Percentiles rank a stretch among this genome's conserved stretches.
These are phyloP conservation scores for Pyrrhia umbra DNA, from an alignment of 2,888 invertebrate genomes.

Conservation along the genomic window DNA sequence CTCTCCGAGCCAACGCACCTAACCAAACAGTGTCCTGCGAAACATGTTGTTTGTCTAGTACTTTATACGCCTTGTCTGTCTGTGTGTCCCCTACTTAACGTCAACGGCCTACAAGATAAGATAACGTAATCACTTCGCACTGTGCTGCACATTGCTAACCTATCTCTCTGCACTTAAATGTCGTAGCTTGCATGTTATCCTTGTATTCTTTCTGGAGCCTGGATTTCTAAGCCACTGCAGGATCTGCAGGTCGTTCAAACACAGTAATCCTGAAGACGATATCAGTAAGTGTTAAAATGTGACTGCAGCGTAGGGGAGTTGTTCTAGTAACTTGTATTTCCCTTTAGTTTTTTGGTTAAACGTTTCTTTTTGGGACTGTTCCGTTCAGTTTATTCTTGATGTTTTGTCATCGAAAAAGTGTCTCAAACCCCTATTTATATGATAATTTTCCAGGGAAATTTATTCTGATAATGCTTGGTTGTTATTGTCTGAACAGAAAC, in stretches of 20 bases:
- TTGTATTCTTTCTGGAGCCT: neutral
- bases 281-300: neutral
- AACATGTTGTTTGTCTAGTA: conserved; percentile 12
- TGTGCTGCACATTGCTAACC: conserved; percentile 26
- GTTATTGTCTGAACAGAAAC: neutral
- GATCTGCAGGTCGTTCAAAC: neutral
- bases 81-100: conserved; percentile 17
- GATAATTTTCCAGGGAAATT: neutral
- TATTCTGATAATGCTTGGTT: neutral
- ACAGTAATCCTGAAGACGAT: neutral
- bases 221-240: neutral
- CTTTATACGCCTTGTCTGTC: conserved; percentile 15
- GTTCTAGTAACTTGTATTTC: too few relatives aligned
- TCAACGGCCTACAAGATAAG: conserved; percentile 43
- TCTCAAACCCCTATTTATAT: neutral
- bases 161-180: conserved; percentile 11
- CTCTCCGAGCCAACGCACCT: conserved; percentile 21
- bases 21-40: conserved; percentile 22
- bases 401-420: too few relatives aligned
- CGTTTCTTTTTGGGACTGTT: too few relatives aligned
- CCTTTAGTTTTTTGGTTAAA: neutral
- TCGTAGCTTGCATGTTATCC: neutral
- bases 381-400: too few relatives aligned
- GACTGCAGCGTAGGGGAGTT: neutral
- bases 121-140: conserved; percentile 24